Base-by-base conservation (phyloP, 2,888 invertebrate species). In the Nemotelus nigrinus region DNA sequence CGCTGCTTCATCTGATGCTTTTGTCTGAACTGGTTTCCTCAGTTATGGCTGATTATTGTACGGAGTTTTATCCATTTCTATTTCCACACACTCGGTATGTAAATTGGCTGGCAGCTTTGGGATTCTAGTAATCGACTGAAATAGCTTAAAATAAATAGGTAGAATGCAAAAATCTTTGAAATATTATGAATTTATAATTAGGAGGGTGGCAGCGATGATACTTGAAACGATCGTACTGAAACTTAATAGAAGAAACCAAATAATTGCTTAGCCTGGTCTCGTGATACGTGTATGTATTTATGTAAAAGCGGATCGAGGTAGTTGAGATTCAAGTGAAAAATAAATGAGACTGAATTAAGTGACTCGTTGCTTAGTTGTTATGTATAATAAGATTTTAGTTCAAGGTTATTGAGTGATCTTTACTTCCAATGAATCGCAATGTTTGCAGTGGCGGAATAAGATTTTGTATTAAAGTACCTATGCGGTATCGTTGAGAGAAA, bases 371-470 rank as follows among this genome's bases (percentile, higher is more conserved):
- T 67, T 6, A 53, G 57, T 58, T 57, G 45, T n/a, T 60, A 39
- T 63, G 41, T 5, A 7, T 10, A 58, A 41, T 63, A 10, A 4
- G 72, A 58, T 45, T 58, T 74, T 74, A 63, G 50, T 60, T 74
- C 74, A 74, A 74, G 74, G 74, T 50, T 50, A 41, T 41, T 60
- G 41, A 48, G 60, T 74, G 74, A 74, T 74, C 74, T 74, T 74
- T 74, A 25, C 41, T 10, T 63, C 3, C 25, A 25, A 25, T 25
- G 25, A 25, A 25, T 25, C 25, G 25, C 25, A 25, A 25, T 25
- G 25, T 25, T 25, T 25, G 25, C 25, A 25, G 25, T 25, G 25
- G 1, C 25, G 0, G 25, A 25, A 25, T 25, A 25, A 25, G 25
- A 25, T 25, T 25, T 25, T 25, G 25, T 25, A 25, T 25, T 25